Conservation (phyloP, 2,113 vertebrate species). For the Phoxinus phoxinus region DNA sequence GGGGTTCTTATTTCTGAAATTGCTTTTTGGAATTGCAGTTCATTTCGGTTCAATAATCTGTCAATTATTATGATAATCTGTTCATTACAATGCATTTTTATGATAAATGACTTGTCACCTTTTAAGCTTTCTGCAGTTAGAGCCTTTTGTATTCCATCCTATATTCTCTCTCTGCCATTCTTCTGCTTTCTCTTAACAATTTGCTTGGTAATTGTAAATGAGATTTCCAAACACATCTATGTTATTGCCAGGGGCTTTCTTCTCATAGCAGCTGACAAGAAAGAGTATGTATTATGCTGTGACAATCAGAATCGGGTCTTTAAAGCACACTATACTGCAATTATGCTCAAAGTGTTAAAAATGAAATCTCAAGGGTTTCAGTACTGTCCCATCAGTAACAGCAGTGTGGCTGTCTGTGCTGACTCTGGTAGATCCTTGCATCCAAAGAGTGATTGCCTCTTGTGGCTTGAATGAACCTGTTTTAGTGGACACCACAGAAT, state of each 20-base stretch:
- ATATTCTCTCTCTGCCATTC: conserved; percentile 15
- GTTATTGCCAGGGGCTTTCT: not conserved
- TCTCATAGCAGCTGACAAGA: conserved; percentile 7
- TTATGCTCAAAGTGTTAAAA: not conserved
- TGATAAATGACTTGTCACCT: not conserved
- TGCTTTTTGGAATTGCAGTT: not conserved
- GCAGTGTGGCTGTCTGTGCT: not conserved
- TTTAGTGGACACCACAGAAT: not conserved
- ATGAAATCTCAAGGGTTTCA: not conserved
- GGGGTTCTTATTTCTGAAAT: not conserved
- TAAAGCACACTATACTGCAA: conserved; percentile 14
- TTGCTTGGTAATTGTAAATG: conserved; percentile 18
- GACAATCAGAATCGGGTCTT: not conserved
- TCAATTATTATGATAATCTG: conserved; percentile 9
- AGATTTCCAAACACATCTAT: not conserved
- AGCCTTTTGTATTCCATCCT: not conserved
- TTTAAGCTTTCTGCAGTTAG: not conserved
- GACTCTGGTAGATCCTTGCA: not conserved
- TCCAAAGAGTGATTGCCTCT: not conserved
- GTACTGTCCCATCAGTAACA: not conserved
- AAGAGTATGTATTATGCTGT: not conserved
- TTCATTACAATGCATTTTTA: conserved; percentile 2
- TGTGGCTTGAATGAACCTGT: not conserved
- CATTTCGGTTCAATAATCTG: not conserved
- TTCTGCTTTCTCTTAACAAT: not conserved